These are phyloP conservation scores for Okamejei kenojei DNA, from an alignment of 2,797 vertebrate species.

Conservation along the genomic window DNA sequence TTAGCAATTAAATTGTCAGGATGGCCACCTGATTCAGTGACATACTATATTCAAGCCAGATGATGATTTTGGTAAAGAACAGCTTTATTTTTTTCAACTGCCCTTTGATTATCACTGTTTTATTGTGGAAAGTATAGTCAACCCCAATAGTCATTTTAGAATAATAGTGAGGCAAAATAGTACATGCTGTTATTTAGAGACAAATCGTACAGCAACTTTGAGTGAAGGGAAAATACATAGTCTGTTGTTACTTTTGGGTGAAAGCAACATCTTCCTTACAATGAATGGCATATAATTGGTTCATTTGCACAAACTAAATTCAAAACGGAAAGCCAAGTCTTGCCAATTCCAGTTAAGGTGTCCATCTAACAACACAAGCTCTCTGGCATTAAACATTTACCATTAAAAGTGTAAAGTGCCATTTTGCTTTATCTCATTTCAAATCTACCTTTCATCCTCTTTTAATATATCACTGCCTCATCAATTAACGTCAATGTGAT, in stretches of 20 bases:
- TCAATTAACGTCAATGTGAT: neutral
- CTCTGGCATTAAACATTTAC: neutral
- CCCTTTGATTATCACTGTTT: neutral
- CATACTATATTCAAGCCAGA: neutral
- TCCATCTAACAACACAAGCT: neutral
- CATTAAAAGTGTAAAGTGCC: neutral
- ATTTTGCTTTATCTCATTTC: neutral
- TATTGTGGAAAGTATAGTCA: neutral
- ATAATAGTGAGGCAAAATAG: neutral
- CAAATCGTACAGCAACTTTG: neutral
- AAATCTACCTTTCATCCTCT: neutral
- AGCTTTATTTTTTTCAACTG: neutral
- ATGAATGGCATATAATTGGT: neutral
- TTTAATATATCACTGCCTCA: neutral
- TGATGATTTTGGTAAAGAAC: neutral
- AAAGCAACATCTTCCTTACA: neutral
- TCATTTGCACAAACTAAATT: neutral
- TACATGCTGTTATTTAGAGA: neutral
- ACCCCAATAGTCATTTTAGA: neutral
- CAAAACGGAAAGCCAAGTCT: too few relatives aligned
- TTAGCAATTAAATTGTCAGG: neutral
- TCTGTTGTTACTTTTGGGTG: neutral
- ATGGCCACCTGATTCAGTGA: neutral
- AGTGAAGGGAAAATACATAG: neutral
- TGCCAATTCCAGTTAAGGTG: neutral